Conservation (phyloP, 2,888 invertebrate genomes). For the Nemoura dubitans region DNA sequence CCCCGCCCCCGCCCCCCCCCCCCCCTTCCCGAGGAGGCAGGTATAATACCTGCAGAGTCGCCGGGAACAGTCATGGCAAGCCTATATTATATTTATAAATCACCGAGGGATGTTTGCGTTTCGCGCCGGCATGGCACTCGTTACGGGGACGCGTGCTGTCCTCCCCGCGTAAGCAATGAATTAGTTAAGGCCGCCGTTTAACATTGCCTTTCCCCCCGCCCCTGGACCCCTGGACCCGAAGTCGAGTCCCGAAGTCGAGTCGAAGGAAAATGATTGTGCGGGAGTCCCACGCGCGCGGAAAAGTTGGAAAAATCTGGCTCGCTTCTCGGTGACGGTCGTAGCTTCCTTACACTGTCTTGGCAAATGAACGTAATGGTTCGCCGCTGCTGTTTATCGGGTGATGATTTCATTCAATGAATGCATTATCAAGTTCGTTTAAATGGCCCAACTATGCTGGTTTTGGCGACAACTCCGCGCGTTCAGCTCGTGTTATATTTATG, state of each 20-base stretch:
- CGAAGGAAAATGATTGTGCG: background rate
- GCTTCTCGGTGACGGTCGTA: background rate
- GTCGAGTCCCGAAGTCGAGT: background rate
- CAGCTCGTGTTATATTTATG: background rate
- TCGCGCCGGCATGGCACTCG: background rate
- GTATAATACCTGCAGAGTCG: too few species aligned
- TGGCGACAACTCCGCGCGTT: background rate
- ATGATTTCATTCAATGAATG: too few species aligned
- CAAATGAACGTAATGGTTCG: background rate
- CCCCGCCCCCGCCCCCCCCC: background rate
- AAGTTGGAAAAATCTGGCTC: slow-evolving; percentile 7
- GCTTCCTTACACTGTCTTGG: background rate
- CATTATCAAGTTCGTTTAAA: background rate
- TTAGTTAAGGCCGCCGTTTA: background rate
- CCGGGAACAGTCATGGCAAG: background rate
- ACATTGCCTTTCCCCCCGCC: background rate
- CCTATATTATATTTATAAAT: background rate
- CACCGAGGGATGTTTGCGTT: background rate
- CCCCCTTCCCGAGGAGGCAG: background rate
- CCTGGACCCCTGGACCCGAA: too few species aligned
- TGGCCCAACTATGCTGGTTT: background rate
- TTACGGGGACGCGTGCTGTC: background rate
- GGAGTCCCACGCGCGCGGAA: background rate
- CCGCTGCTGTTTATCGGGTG: background rate
- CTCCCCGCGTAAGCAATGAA: background rate